phyloP scores from a whole-genome alignment of 35 echinoderm and acorn worm genomes.

The Diadema setosum region DNA sequence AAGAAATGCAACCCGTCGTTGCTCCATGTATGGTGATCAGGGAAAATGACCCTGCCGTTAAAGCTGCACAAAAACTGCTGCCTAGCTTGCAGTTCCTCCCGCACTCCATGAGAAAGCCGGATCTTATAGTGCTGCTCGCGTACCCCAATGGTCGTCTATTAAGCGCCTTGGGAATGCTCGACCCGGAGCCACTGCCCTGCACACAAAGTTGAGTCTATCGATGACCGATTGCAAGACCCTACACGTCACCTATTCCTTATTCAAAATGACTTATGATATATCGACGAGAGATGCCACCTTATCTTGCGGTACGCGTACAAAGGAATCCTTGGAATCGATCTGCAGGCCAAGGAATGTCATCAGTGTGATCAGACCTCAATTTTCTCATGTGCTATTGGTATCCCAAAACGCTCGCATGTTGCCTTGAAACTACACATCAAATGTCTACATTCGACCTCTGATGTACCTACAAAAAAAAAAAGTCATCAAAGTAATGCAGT shows the following conservation, averaged over 20 bases:
- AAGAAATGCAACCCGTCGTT: background rate
- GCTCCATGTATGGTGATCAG: background rate
- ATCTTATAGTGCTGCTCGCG: background rate
- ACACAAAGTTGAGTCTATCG: background rate
- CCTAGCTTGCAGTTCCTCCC: background rate
- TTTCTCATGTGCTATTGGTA: too few species aligned
- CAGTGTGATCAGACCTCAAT: too few species aligned
- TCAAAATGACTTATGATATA: too few species aligned
- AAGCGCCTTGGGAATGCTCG: constrained; percentile 1
- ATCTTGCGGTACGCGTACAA: too few species aligned
- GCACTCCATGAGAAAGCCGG: background rate
- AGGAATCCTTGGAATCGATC: too few species aligned
- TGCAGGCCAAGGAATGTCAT: too few species aligned
- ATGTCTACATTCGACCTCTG: too few species aligned
- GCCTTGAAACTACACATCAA: too few species aligned
- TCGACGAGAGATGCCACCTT: too few species aligned
- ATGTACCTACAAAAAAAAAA: too few species aligned
- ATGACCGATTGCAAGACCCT: background rate
- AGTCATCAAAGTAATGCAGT: too few species aligned
- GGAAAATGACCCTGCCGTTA: background rate
- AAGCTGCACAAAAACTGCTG: background rate
- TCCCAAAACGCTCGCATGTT: too few species aligned
- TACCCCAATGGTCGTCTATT: background rate
- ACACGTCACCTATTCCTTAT: background rate
- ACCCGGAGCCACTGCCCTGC: constrained; percentile 19